Evolutionary conservation across 1,140 invertebrate genomes (phyloP).

Genomic region (Parasteatoda tepidariorum): DNA sequence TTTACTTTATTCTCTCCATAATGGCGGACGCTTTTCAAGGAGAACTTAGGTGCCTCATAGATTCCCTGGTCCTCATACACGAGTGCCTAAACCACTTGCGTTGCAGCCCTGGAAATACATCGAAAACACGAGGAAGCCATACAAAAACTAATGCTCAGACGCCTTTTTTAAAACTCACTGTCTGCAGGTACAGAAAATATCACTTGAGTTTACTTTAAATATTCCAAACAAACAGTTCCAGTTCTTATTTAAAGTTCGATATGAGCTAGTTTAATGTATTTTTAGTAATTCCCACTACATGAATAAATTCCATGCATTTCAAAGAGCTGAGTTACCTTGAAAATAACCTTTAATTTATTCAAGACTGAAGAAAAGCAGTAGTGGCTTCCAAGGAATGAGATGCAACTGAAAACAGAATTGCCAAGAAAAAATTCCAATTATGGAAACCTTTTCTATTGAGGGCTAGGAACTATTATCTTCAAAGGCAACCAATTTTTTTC

Average conservation of each 20-base stretch:
- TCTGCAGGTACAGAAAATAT: too few species aligned
- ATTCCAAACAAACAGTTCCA: too few species aligned
- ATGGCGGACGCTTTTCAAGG: constrained; percentile 30
- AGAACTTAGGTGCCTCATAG: constrained; percentile 40
- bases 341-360: too few species aligned
- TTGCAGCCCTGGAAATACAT: constrained; percentile 11
- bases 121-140: neutral
- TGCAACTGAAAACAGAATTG: neutral
- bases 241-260: too few species aligned
- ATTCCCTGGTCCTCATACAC: constrained; percentile 48
- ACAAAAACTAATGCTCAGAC: neutral
- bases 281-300: too few species aligned
- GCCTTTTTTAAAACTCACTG: neutral
- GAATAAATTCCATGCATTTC: too few species aligned
- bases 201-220: too few species aligned
- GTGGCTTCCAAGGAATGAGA: neutral
- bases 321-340: too few species aligned
- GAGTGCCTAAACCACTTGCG: constrained; percentile 48
- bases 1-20: constrained; percentile 46
- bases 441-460: constrained; percentile 31
- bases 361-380: neutral
- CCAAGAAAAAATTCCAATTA: neutral
- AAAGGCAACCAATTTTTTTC: constrained; percentile 45
- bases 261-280: too few species aligned
- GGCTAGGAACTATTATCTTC: constrained; percentile 38